These are phyloP conservation scores for Lophotis ruficrista DNA, from an alignment of 2,113 vertebrate species.

Conservation along the genomic window DNA sequence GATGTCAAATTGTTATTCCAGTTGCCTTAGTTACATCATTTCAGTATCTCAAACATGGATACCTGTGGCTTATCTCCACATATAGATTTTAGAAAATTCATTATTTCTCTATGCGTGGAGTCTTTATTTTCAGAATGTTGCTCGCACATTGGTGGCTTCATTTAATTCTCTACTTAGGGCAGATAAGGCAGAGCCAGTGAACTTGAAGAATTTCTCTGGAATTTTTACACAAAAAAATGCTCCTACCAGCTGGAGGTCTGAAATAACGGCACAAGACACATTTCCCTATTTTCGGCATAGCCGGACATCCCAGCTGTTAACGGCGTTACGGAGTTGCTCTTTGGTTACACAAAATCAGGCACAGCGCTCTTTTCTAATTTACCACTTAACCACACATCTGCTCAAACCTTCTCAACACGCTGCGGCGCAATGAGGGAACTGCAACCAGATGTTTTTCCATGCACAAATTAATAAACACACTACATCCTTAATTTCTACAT, in stretches of 20 bases:
- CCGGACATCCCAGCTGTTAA: neutral
- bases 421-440: neutral
- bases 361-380: neutral
- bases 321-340: neutral
- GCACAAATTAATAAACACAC: neutral
- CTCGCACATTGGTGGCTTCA: neutral
- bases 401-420: neutral
- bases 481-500: neutral
- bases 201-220: neutral
- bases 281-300: neutral
- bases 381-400: neutral
- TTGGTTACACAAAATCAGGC: neutral
- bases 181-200: neutral
- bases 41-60: conserved; percentile 20
- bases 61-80: conserved; percentile 36
- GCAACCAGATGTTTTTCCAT: neutral
- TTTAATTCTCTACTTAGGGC: conserved; percentile 10
- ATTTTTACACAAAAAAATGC: neutral
- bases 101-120: neutral
- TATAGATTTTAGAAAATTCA: conserved; percentile 21
- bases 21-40: conserved; percentile 55
- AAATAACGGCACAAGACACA: neutral
- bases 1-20: conserved; percentile 46
- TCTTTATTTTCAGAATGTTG: conserved; percentile 13
- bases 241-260: neutral